Base-by-base conservation (phyloP, 1,140 invertebrate genomes). In the Caenorhabditis tropicalis region DNA sequence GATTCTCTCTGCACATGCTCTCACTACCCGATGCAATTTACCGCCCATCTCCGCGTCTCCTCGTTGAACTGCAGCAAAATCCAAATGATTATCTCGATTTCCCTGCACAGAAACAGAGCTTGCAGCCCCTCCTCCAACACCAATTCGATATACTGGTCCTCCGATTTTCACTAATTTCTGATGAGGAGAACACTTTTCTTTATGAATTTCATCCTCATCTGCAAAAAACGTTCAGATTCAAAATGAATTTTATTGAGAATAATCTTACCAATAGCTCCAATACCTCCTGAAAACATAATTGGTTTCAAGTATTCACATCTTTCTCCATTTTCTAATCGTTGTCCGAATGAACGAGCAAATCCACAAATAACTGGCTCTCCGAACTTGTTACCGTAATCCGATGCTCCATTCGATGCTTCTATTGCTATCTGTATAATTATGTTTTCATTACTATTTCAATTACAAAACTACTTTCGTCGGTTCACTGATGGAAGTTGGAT, bases 21-120 rank as follows among this genome's bases (percentile, higher is more conserved):
- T 93, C 0, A 99, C 95, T 7, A 98, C 94, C 85, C 97, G 92
- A 92, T 99, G 98, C 15, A 99, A 90, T 92, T 98, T 98, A 90
- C 98, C 96, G 88, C 98, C 97, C 97, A 99, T 99, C 93, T 99
- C 97, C 1, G 97, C 95, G 93, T 99, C 97, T 48, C 97, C 96
- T 92, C 97, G 93, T 92, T 99, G 97, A 0, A 99, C 97, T 4
- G 97, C 97, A 88, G 95, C 95, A 89, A 97, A 98, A 92, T 99
- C 97, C 6, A 98, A 91, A 83, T 96, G 95, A 2, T 94, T 93
- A 88, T 95, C 94, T 88, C 96, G 95, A 83, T 95, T 87, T 51
- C 91, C 91, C 88, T 92, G 92, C 49, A 92, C 89, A 80, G 96
- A 94, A n/a, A 98, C 95, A 0, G 96, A 98, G 86, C 96, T 97